Conservation (phyloP, 92 coral and sea anemone genomes). For the Porites rus region DNA sequence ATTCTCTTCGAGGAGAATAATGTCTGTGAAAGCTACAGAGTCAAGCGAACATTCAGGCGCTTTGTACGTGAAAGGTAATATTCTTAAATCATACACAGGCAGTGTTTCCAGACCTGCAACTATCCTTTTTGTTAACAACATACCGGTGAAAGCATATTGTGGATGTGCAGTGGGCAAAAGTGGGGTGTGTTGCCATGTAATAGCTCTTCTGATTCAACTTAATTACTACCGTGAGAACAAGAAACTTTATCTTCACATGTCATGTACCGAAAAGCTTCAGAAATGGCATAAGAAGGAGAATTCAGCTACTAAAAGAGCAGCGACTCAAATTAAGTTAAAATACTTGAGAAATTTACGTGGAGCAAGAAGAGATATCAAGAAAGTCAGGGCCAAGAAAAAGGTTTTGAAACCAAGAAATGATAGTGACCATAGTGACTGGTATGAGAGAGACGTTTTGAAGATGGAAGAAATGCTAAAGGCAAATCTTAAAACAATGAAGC, state of each 20-base stretch:
- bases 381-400: constrained; percentile 57
- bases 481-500: constrained; percentile 27
- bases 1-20: no score
- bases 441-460: constrained; percentile 46
- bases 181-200: constrained; percentile 69
- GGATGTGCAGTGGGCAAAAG: constrained; percentile 70
- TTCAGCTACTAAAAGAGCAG: constrained; percentile 34
- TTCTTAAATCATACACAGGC: no score
- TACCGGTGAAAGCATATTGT: constrained; percentile 53
- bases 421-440: constrained; percentile 72
- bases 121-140: constrained; percentile 33
- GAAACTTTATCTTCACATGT: constrained; percentile 49
- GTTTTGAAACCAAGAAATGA: constrained; percentile 37
- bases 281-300: constrained; percentile 54
- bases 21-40: no score
- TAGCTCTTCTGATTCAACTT: constrained; percentile 52
- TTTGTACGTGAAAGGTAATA: no score
- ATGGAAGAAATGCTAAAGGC: constrained; percentile 56
- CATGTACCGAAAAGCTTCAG: constrained; percentile 74
- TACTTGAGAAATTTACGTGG: constrained; percentile 62
- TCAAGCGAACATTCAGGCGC: no score
- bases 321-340: constrained; percentile 53
- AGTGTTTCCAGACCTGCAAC: constrained; percentile 54
- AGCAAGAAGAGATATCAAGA: constrained; percentile 61
- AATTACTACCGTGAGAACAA: constrained; percentile 48